Base-by-base conservation (phyloP, 2,888 invertebrate genomes). In the Stenurella melanura region DNA sequence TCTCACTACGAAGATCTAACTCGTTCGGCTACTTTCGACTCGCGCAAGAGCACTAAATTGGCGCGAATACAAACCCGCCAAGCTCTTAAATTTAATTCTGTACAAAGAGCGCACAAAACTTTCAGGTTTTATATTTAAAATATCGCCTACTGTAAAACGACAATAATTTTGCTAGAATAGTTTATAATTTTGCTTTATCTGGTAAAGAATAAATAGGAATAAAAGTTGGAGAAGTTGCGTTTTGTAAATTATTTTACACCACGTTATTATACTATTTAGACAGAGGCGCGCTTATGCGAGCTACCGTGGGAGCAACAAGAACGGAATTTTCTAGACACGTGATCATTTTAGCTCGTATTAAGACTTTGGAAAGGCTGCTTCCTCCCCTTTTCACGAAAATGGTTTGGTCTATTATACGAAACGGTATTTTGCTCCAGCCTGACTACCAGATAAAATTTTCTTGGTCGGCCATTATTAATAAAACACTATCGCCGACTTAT, bases 351-450 rank as follows among this genome's bases (percentile, higher is more conserved):
- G 84, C 82, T 84, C 80, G 85, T 82, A 81, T 80, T 85, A 84
- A 84, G 85, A 86, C 85, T 85, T 86, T 86, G 85, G 85, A 86
- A 85, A 86, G 83, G 83, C 78, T 82, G 85, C 87, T 80, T 85
- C 87, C 89, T 87, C 87, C 89, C 89, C 88, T 87, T 87, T 88
- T 87, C 83, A 83, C 79, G 82, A 85, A 88, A 88, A 89, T 89
- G 89, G 89, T 89, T 88, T 84, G 84, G 85, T 86, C 89, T 86
- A 86, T 84, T 86, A 85, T 85, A 85, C 84, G 86, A 86, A 88
- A 88, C 88, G 87, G 88, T 88, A 89, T 88, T 87, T 88, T 87
- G 85, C 84, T 84, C 82, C 80, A 78, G 82, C 80, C 80, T 79
- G 81, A 80, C 84, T 83, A 82, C 80, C 82, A 81, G 86, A 86